Percentiles rank a stretch among this genome's conserved stretches.
Evolutionary conservation across 2,113 vertebrate species (phyloP).

Genomic region (Beaufortia kweichowensis): DNA sequence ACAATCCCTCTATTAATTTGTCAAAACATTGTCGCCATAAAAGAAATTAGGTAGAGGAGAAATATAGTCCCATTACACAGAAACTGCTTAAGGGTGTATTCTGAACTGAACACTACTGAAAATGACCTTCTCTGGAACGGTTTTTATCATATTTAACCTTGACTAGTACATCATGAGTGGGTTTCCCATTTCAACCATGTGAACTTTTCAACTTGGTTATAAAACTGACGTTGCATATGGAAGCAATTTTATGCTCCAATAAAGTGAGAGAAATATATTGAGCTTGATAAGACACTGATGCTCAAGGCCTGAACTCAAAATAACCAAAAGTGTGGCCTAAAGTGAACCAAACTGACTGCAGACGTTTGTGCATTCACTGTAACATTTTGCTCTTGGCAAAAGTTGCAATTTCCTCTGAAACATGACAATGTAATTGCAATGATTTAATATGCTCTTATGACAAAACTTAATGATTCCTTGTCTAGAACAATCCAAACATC

Average conservation of each 20-base stretch:
- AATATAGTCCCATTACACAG: neutral
- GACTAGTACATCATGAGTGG: neutral
- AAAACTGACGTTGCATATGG: conserved; percentile 10
- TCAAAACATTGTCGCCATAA: conserved; percentile 21
- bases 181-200: neutral
- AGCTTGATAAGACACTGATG: neutral
- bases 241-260: conserved; percentile 40
- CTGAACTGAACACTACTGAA: neutral
- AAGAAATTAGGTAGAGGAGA: neutral
- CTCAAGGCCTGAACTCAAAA: neutral
- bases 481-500: neutral
- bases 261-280: conserved; percentile 18
- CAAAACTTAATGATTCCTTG: neutral
- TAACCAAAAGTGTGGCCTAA: conserved; percentile 12
- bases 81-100: neutral
- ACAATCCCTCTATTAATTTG: conserved; percentile 13
- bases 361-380: neutral
- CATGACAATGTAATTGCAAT: neutral
- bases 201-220: conserved; percentile 29
- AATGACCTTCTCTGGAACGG: neutral
- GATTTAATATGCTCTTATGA: neutral
- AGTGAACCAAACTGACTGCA: conserved; percentile 15
- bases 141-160: neutral
- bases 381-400: neutral
- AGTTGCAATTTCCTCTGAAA: neutral